These are phyloP conservation scores for Pseudochirops cupreus DNA, from an alignment of 2,797 vertebrate genomes.

Conservation along the genomic window DNA sequence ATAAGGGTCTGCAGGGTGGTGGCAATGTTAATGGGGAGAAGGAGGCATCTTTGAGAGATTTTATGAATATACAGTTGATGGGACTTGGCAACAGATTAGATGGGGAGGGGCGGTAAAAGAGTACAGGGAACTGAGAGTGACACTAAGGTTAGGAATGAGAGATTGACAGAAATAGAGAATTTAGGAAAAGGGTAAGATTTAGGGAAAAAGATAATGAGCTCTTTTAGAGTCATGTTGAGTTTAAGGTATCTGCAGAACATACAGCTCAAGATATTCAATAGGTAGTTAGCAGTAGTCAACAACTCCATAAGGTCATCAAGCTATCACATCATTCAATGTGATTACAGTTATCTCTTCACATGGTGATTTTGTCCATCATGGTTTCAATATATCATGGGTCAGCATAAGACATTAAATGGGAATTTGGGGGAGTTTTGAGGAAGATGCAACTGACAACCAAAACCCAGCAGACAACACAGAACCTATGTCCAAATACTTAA, in stretches of 20 bases:
- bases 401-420: neutral
- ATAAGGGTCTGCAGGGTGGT: neutral
- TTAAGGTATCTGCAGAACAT: neutral
- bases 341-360: neutral
- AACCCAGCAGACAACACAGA: neutral
- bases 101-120: neutral
- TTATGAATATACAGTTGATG: neutral
- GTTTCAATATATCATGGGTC: too few species aligned
- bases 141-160: neutral
- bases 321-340: neutral
- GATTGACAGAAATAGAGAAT: neutral
- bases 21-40: neutral
- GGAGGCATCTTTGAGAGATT: neutral
- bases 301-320: neutral
- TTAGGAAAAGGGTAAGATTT: neutral
- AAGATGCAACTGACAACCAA: too few species aligned
- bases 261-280: neutral
- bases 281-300: neutral
- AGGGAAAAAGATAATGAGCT: neutral
- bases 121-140: too few species aligned
- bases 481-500: neutral
- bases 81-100: neutral
- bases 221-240: neutral
- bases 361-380: neutral
- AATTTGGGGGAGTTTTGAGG: neutral